Evolutionary conservation across 1,140 invertebrate species (phyloP).

Genomic region (Dermatophagoides farinae): DNA sequence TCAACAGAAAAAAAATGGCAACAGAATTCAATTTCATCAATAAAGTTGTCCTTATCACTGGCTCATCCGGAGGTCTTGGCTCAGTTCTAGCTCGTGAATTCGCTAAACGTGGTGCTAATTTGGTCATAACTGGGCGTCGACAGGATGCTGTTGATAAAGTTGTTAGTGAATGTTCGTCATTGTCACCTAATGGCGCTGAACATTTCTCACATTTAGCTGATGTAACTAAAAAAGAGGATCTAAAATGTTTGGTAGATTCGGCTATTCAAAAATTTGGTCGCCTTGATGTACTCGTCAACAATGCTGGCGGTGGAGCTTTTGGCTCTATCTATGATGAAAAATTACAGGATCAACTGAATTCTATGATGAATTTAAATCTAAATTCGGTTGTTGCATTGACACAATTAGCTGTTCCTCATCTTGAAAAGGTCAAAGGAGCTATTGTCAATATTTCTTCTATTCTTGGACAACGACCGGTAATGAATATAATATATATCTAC

Average conservation of each 20-base stretch:
- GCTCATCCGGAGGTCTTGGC: conserved; percentile 9
- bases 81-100: conserved; percentile 28
- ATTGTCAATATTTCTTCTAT: conserved; percentile 11
- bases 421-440: background rate
- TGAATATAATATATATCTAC: background rate
- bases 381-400: background rate
- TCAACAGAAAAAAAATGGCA: background rate
- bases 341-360: background rate
- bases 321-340: conserved; percentile 1
- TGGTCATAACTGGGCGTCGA: conserved; percentile 52
- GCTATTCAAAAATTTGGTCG: conserved; percentile 80
- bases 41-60: conserved; percentile 10
- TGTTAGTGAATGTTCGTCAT: background rate
- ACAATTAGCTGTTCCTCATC: conserved; percentile 4
- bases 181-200: conserved; percentile 3
- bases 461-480: conserved; percentile 6
- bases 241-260: conserved; percentile 58
- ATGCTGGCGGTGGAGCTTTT: conserved; percentile 13
- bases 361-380: conserved; percentile 3
- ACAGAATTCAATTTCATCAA: background rate
- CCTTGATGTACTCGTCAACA: conserved; percentile 15
- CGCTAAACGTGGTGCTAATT: conserved; percentile 41
- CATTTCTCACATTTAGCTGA: conserved; percentile 46
- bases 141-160: conserved; percentile 31
- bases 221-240: conserved; percentile 61